Evolutionary conservation across 2,888 invertebrate species (phyloP), one percentile per base, ranked within the genome.

Genomic region (Lepeophtheirus nordmannii): DNA sequence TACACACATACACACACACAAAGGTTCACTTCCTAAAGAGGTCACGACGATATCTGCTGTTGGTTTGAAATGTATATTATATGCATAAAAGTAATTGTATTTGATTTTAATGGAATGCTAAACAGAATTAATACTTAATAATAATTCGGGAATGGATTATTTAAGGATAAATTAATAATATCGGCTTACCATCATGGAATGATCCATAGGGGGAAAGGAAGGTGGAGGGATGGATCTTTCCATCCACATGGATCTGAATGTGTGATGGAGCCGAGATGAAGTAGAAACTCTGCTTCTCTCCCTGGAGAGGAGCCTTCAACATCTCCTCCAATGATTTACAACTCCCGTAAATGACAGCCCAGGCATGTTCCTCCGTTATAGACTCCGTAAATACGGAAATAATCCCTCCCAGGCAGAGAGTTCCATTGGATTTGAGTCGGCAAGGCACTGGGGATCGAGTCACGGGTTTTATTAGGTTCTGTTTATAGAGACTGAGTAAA

Each of bases 291-390:
- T 14, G 30, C 20, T 40, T 10, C 14, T 40, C 20, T 2, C 39
- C 62, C 17, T 62, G 10, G 20, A 38, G n/a, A 20, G 20, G 17
- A 20, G n/a, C 17, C 8, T 39, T 62, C 11, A 62, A 20, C 14
- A 46, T 14, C 53, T 17, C 53, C 17, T 46, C 53, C 8, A 46
- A 17, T 20, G 39, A 9, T 17, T 40, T 38, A 39, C n/a, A n/a
- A 12, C 39, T 83, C 78, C 93, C 91, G 78, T 89, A 87, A 77
- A 89, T 89, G 70, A 94, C 79, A 17, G 94, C 92, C 94, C 94
- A 96, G 46, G 92, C 91, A 75, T 92, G 93, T 78, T 94, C 93
- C 76, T 93, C 91, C 72, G 86, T 88, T 67, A 94, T 83, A 7
- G 91, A 86, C 2, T 89, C 86, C 76, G 90, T 89, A 75, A 94